Conservation (phyloP, 2,113 vertebrate genomes). For the Sus scrofa region DNA sequence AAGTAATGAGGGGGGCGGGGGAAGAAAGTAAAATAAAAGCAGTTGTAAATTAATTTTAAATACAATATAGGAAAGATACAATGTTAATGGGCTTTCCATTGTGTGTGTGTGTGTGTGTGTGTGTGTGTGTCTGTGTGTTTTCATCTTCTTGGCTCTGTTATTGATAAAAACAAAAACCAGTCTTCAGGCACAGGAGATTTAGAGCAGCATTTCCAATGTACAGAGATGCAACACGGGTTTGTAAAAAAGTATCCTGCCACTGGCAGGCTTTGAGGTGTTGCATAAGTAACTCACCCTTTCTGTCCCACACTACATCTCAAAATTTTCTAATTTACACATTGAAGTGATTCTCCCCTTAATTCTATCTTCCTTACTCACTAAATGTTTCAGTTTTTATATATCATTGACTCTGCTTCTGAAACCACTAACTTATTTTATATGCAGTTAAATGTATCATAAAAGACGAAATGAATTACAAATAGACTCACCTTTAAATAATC, state of each 20-base stretch:
- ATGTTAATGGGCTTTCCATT: slow-evolving; percentile 16
- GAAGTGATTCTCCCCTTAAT: background rate
- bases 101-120: no score
- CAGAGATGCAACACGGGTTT: background rate
- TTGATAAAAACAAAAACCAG: slow-evolving; percentile 48
- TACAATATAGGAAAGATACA: slow-evolving; percentile 30
- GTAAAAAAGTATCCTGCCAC: background rate
- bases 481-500: slow-evolving; percentile 14
- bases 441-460: background rate
- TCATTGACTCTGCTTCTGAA: slow-evolving; percentile 28
- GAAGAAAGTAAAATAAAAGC: slow-evolving; percentile 41
- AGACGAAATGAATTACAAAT: background rate
- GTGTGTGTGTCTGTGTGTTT: background rate
- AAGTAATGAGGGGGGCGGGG: slow-evolving; percentile 65
- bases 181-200: background rate
- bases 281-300: background rate
- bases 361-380: background rate
- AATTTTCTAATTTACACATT: background rate
- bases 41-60: slow-evolving; percentile 78
- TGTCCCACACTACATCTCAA: background rate
- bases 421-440: background rate
- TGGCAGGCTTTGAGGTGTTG: background rate
- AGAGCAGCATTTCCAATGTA: background rate
- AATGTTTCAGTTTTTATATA: slow-evolving; percentile 15
- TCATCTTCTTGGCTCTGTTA: slow-evolving; percentile 20